Conservation (phyloP, 2,113 vertebrate species). For the Charina bottae region DNA sequence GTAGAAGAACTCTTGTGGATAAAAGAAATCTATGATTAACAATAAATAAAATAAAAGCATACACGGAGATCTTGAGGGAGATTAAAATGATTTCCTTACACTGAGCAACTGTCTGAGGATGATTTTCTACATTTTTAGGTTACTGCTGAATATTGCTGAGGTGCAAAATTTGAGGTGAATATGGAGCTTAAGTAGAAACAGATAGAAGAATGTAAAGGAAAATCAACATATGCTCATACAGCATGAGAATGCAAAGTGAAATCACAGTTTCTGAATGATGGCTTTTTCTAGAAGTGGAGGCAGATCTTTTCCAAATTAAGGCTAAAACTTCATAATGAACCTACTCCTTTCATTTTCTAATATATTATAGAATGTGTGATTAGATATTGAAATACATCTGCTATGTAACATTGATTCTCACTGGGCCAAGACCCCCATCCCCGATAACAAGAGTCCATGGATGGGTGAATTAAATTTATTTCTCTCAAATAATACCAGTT, state of each 20-base stretch:
- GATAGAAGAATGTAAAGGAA: not conserved
- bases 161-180: not conserved
- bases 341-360: not conserved
- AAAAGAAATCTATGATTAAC: not conserved
- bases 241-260: not conserved
- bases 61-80: not conserved
- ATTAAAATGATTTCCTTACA: not conserved
- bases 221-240: not conserved
- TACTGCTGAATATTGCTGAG: not conserved
- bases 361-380: not conserved
- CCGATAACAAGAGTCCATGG: not conserved
- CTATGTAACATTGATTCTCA: slow-evolving; percentile 9
- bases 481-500: not conserved
- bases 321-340: not conserved
- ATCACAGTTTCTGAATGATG: not conserved
- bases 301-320: not conserved
- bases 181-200: not conserved
- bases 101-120: not conserved
- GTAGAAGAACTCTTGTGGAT: not conserved
- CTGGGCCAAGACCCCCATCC: not conserved
- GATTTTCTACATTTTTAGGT: not conserved
- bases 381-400: not conserved
- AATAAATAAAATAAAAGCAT: not conserved
- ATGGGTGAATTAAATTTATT: not conserved
- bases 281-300: not conserved